Percentiles rank a stretch among this genome's conserved stretches.
phyloP scores from a whole-genome alignment of 2,113 vertebrate genomes.

The Tragelaphus scriptus region DNA sequence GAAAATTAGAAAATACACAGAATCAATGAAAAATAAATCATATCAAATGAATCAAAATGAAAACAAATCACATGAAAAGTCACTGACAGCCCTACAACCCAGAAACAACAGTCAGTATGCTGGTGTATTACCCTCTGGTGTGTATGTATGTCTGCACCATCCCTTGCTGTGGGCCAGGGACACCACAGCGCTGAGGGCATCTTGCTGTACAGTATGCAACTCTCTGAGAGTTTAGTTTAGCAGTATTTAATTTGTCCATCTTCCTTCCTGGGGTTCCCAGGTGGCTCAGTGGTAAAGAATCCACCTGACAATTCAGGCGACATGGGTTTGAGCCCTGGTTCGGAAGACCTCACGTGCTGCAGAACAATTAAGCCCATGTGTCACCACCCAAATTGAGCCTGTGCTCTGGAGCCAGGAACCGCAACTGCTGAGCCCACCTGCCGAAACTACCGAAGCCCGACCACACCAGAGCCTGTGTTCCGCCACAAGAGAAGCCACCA shows the following conservation, averaged over 20 bases:
- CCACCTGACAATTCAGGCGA: neutral
- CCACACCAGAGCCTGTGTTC: neutral
- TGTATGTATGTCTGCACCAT: accelerated
- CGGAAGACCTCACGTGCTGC: neutral
- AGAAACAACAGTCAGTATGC: neutral
- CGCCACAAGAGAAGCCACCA: neutral
- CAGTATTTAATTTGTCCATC: neutral
- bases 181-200: neutral
- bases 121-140: neutral
- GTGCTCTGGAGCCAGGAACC: neutral
- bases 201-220: neutral
- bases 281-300: neutral
- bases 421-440: neutral
- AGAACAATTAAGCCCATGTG: accelerated
- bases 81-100: neutral
- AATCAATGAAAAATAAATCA: neutral
- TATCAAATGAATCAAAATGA: neutral
- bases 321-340: neutral
- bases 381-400: neutral
- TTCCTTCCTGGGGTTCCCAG: neutral
- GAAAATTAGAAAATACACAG: neutral
- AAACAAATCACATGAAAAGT: neutral
- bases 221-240: neutral
- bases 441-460: accelerated
- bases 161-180: neutral